Percentiles rank a stretch among this genome's conserved stretches.
Conservation (phyloP, 1,140 invertebrate species). For the Papilio polyxenes region DNA sequence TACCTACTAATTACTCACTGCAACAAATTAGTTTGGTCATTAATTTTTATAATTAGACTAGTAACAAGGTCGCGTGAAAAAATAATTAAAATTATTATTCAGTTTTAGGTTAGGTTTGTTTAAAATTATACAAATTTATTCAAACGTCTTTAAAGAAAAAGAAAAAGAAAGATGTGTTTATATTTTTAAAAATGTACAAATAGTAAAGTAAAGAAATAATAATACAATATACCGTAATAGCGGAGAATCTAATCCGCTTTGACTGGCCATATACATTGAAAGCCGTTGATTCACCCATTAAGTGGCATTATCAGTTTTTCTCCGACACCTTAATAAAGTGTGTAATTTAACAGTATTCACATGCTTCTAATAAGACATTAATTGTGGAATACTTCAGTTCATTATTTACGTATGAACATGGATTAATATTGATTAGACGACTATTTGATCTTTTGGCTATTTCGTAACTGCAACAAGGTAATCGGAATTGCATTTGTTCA, state of each 20-base stretch:
- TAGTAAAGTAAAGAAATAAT: background rate
- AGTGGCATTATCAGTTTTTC: conserved; percentile 27
- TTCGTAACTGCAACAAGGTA: no score
- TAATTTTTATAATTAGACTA: background rate
- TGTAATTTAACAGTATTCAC: conserved; percentile 25
- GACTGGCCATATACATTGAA: conserved; percentile 9
- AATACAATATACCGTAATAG: conserved; percentile 6
- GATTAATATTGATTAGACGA: no score
- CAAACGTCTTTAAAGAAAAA: background rate
- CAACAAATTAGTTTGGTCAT: background rate
- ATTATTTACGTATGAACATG: background rate
- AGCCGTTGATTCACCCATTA: conserved; percentile 14
- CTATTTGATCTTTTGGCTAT: no score
- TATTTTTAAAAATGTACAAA: background rate
- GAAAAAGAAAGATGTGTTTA: background rate
- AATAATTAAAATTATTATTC: background rate
- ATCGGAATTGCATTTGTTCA: no score
- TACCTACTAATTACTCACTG: background rate
- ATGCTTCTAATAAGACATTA: conserved; percentile 26
- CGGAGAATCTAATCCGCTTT: conserved; percentile 1
- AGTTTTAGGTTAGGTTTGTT: no score
- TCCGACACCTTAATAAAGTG: conserved; percentile 11
- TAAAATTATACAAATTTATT: background rate
- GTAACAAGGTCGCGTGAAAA: background rate
- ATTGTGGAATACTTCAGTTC: background rate